Conservation (phyloP, 2,888 invertebrate species). For the Dascillus cervinus region DNA sequence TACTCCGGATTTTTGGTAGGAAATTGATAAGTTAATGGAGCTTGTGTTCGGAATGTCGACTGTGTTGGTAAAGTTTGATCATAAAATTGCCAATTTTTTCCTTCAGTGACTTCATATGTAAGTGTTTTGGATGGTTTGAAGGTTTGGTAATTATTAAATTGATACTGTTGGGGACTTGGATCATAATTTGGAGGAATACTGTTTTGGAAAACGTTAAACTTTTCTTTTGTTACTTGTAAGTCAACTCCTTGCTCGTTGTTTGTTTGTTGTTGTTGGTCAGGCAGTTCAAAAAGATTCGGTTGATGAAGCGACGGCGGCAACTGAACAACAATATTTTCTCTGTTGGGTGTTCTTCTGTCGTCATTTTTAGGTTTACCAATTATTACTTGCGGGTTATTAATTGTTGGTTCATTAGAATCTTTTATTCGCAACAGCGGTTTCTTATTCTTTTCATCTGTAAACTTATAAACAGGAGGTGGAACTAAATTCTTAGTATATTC, state of each 20-base stretch:
- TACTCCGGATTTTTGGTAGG: constrained; percentile 9
- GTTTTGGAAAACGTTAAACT: constrained; percentile 36
- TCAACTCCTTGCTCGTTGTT: constrained; percentile 24
- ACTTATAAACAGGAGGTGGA: no score
- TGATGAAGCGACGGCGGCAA: constrained; percentile 34
- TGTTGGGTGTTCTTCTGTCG: constrained; percentile 11
- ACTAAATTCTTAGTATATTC: constrained; percentile 42
- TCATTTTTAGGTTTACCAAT: constrained; percentile 9
- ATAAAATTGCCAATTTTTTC: constrained; percentile 29
- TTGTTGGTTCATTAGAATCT: no score
- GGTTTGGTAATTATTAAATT: constrained; percentile 3
- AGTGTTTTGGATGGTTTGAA: constrained; percentile 14
- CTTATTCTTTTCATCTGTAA: no score
- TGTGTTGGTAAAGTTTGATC: no score
- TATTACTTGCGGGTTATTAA: constrained; percentile 14
- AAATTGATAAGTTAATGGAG: constrained; percentile 4
- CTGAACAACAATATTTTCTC: constrained; percentile 31
- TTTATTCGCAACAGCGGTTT: constrained; percentile 11
- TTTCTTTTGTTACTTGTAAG: constrained; percentile 40
- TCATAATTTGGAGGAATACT: constrained; percentile 27
- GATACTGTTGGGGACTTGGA: constrained; percentile 11
- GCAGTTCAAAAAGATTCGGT: constrained; percentile 18
- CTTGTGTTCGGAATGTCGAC: constrained; percentile 2
- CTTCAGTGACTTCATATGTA: constrained; percentile 41
- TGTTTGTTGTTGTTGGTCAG: constrained; percentile 17